These are phyloP conservation scores for Odontocolon sp. DNA, from an alignment of 2,888 invertebrate species.

Conservation along the genomic window DNA sequence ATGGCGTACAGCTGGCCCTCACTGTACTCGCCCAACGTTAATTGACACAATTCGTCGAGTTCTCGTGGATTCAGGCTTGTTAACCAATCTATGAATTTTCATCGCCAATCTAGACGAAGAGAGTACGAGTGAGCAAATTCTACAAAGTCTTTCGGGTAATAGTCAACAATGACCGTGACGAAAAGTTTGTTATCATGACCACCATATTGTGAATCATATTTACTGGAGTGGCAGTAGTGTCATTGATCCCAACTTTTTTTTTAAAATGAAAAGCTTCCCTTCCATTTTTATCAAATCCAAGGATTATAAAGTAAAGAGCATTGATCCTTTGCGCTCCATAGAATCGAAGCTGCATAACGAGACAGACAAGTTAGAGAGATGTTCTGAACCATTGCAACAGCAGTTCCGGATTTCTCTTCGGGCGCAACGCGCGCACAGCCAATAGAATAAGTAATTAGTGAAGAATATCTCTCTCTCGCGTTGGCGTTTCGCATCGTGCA, in stretches of 20 bases:
- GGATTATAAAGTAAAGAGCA: neutral
- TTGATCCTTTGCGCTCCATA: no score
- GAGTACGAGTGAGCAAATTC: neutral
- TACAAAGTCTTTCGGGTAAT: conserved; percentile 43
- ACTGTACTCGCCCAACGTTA: conserved; percentile 66
- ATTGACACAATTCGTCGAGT: conserved; percentile 75
- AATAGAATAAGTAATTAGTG: conserved; percentile 28
- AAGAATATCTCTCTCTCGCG: conserved; percentile 13
- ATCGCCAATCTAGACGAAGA: conserved; percentile 70
- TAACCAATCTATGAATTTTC: conserved; percentile 77
- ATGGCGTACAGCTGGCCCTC: conserved; percentile 62
- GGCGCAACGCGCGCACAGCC: neutral
- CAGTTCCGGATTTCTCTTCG: conserved; percentile 32
- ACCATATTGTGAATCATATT: neutral
- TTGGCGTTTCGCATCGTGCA: conserved; percentile 16
- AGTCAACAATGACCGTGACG: conserved; percentile 37
- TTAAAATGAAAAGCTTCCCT: neutral
- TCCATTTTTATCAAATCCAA: neutral
- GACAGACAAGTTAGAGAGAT: neutral
- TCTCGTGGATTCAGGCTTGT: conserved; percentile 66
- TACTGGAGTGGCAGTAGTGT: neutral
- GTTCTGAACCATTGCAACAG: neutral
- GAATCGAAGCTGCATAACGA: no score
- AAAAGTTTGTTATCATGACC: conserved; percentile 20
- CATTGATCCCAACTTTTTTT: conserved; percentile 9